phyloP scores from a whole-genome alignment of 37 sponge, comb jelly and placozoan species.

The Ephydatia muelleri region DNA sequence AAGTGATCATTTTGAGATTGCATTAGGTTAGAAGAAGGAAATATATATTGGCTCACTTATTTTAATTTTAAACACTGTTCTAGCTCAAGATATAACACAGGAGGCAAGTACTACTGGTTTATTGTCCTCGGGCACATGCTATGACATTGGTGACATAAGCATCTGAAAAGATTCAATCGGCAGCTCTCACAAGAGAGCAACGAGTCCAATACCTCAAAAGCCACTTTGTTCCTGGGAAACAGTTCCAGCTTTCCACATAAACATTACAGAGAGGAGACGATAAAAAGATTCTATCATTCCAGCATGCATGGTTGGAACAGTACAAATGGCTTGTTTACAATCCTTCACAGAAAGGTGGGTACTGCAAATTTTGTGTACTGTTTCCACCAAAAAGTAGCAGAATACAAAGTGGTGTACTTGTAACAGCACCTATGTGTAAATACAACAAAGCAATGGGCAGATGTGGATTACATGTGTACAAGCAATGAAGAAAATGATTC shows the following conservation, averaged over 20 bases:
- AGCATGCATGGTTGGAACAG: conserved; percentile 18
- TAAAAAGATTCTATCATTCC: conserved; percentile 11
- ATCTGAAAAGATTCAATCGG: neutral
- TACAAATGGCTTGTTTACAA: conserved; percentile 29
- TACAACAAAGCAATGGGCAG: conserved; percentile 26
- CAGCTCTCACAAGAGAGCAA: neutral
- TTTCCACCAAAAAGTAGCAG: conserved; percentile 24
- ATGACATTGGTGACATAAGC: neutral
- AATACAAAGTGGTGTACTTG: conserved; percentile 32
- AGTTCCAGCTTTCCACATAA: too few species aligned
- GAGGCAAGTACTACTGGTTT: too few species aligned
- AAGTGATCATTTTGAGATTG: neutral
- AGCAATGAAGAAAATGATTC: too few species aligned
- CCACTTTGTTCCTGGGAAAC: neutral
- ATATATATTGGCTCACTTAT: neutral
- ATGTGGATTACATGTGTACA: neutral
- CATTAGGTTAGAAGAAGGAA: neutral
- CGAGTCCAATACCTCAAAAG: neutral
- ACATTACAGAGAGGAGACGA: too few species aligned
- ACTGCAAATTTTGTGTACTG: conserved; percentile 37
- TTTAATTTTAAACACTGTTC: neutral
- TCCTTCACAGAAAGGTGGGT: conserved; percentile 37
- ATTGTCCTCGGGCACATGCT: too few species aligned
- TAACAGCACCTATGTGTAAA: conserved; percentile 18
- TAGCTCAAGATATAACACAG: too few species aligned